Evolutionary conservation across 1,140 invertebrate genomes (phyloP), one percentile per base, ranked within the genome.

Genomic region (Temnothorax nylanderi): DNA sequence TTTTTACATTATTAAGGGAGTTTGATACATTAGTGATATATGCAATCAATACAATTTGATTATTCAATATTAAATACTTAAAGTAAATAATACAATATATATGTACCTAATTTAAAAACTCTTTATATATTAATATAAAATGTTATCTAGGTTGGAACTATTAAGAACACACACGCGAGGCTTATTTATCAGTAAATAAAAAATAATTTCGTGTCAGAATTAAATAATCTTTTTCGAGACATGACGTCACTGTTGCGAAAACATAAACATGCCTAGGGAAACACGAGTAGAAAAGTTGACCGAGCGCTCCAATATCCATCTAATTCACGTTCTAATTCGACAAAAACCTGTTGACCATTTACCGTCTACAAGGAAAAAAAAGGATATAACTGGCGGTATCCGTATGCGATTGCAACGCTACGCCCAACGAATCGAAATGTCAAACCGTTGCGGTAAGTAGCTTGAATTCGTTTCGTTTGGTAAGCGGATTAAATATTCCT

Each of bases 401-500:
- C 18, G 64, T 37, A 32, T 32, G n/a, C 78, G 34, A 60, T 47
- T 47, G 81, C 71, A 76, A 76, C 44, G 56, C 41, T 58, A 74
- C 64, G 64, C 62, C 47, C 49, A 49, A 69, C 81, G 41, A 84
- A 56, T 75, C 71, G 71, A 85, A 85, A 85, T 85, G 81, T 85
- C 81, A 85, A 49, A 37, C 51, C 41, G 47, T 41, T 37, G 71
- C 71, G 71, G 26, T 26, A 26, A 26, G 26, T 62, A 76, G 81
- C 54, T 74, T 49, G 74, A 58, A 76, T 85, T 76, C 41, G 56
- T 85, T 85, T 85, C 81, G 71, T 77, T 85, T 51, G 54, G 58
- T 81, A 85, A 85, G 81, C 81, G 51, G 81, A 85, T 85, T 85
- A 62, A 85, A 85, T 85, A 76, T 85, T 76, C 81, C 41, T 60